Evolutionary conservation across 2,888 invertebrate genomes (phyloP).

Genomic region (Helobdella robusta): DNA sequence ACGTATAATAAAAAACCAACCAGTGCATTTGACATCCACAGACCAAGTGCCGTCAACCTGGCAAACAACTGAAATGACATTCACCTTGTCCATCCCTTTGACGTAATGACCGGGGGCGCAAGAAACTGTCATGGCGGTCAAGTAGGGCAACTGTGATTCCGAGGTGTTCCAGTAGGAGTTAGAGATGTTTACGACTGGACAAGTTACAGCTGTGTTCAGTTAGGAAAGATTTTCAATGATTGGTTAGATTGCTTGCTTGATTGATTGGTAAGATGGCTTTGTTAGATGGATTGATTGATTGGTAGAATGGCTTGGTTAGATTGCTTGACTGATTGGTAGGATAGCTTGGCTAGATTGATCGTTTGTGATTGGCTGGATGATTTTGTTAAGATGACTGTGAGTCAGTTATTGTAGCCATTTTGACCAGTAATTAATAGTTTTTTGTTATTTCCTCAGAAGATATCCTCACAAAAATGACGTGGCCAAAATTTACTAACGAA

Average conservation of each 20-base stretch:
- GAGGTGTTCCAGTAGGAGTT: conserved; percentile 11
- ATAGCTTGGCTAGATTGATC: background rate
- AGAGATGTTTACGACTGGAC: background rate
- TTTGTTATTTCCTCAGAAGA: too few species aligned
- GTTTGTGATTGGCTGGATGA: background rate
- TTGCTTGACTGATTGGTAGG: background rate
- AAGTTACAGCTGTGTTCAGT: background rate
- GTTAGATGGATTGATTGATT: background rate
- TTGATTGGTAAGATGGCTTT: background rate
- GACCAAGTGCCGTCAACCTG: conserved; percentile 20
- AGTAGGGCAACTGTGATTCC: background rate
- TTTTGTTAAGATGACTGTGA: background rate
- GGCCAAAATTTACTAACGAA: too few species aligned
- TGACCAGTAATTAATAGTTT: background rate
- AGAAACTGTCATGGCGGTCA: background rate
- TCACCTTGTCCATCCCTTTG: background rate
- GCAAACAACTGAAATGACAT: background rate
- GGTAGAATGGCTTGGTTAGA: background rate
- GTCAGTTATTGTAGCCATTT: background rate
- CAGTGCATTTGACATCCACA: background rate
- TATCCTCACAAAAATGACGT: too few species aligned
- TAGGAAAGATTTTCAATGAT: background rate
- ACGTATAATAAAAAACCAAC: too few species aligned
- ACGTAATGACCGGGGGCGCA: background rate
- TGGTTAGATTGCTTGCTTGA: background rate